phyloP scores from a whole-genome alignment of 2,113 vertebrate genomes.

The Dermatemys mawii region DNA sequence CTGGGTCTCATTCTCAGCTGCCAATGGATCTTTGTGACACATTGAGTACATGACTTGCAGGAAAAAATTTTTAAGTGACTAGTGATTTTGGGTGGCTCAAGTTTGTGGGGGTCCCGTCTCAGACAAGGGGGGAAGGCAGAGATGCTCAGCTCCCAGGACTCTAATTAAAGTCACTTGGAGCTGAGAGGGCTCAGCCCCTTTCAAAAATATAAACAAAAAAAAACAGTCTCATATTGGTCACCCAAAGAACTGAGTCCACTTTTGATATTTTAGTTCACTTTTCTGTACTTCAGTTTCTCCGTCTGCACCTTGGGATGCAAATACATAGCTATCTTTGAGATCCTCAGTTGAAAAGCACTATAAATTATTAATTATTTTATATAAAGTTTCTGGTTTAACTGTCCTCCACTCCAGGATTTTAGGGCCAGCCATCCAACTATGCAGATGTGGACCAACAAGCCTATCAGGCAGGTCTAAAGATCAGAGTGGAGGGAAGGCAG shows the following conservation, averaged over 20 bases:
- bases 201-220: neutral
- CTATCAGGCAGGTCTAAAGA: neutral
- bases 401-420: neutral
- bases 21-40: neutral
- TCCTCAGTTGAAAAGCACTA: neutral
- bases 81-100: neutral
- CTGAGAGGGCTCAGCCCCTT: neutral
- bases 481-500: neutral
- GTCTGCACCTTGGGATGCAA: neutral
- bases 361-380: neutral
- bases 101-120: neutral
- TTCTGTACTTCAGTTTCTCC: neutral
- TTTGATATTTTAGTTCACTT: neutral
- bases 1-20: neutral
- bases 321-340: too few species aligned
- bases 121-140: too few species aligned
- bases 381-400: neutral
- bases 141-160: too few species aligned
- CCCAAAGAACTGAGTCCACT: neutral
- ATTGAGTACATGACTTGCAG: neutral
- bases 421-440: neutral
- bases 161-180: neutral
- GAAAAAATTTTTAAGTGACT: neutral
- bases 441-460: neutral
- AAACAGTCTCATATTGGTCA: neutral